Evolutionary conservation across 2,888 invertebrate genomes (phyloP).

Genomic region (Drosophila pseudotakahashii): DNA sequence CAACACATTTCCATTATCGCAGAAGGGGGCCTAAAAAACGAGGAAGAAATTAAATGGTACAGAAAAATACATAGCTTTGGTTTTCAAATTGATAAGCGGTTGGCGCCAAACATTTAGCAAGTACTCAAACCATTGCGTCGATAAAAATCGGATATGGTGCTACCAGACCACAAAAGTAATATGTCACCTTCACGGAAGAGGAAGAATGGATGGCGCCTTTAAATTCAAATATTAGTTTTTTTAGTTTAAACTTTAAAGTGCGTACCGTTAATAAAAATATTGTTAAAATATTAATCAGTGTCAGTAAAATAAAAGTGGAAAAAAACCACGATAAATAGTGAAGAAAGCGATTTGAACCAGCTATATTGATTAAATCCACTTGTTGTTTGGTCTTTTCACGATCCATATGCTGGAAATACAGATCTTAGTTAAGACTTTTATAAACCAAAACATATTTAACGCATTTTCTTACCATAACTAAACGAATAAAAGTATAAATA

Average conservation of each 20-base stretch:
- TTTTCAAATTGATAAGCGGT: background rate
- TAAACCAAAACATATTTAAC: background rate
- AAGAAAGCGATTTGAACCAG: slow-evolving; percentile 13
- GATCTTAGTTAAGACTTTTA: background rate
- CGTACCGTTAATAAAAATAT: slow-evolving; percentile 22
- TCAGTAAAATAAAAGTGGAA: background rate
- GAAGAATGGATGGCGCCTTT: no score
- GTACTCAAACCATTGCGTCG: background rate
- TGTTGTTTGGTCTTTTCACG: slow-evolving; percentile 1
- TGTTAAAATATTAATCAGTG: slow-evolving; percentile 15
- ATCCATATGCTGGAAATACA: background rate
- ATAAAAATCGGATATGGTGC: background rate
- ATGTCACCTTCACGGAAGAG: no score
- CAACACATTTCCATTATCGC: background rate
- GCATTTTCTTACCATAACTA: background rate
- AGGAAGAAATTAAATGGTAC: background rate
- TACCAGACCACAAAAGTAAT: no score
- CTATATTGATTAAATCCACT: slow-evolving; percentile 30
- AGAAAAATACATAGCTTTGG: background rate
- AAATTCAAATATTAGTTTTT: no score
- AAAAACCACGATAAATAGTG: slow-evolving; percentile 16
- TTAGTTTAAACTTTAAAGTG: no score
- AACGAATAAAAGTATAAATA: background rate
- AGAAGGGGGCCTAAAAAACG: background rate
- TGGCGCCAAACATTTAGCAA: background rate